A percentile compares a stretch with the other conserved stretches of the same genome.
These are phyloP conservation scores for Xiphophorus couchianus DNA, from an alignment of 2,113 vertebrate species.

Conservation along the genomic window DNA sequence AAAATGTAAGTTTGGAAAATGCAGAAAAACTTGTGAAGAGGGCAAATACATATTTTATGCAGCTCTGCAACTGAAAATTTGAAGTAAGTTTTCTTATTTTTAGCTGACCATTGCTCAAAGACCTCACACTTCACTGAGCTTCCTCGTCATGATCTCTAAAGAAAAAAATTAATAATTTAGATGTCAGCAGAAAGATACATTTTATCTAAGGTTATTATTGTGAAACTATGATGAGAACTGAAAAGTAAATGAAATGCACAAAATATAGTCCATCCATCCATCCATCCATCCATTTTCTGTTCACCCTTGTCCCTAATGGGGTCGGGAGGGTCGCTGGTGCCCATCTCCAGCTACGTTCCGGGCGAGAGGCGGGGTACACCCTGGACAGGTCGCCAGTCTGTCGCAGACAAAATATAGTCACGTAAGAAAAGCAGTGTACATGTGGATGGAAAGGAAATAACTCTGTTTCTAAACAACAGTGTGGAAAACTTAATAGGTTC, in stretches of 20 bases:
- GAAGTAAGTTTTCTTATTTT: no score
- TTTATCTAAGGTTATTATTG: neutral
- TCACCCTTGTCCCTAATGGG: no score
- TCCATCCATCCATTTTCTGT: no score
- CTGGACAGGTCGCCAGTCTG: no score
- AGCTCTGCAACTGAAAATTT: no score
- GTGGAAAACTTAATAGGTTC: neutral
- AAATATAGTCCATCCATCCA: neutral
- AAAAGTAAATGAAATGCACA: neutral
- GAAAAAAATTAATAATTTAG: neutral
- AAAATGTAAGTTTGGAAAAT: neutral
- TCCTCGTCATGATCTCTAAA: conserved; percentile 90
- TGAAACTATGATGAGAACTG: neutral
- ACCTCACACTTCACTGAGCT: conserved; percentile 90
- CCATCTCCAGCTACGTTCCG: no score
- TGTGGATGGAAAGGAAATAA: neutral
- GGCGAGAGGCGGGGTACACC: no score
- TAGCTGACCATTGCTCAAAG: conserved; percentile 91
- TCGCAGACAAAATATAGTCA: neutral
- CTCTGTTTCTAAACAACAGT: neutral
- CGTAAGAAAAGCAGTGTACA: neutral
- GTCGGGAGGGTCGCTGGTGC: no score
- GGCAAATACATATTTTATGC: neutral
- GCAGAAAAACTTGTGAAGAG: no score
- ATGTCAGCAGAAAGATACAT: neutral